Percentiles rank a stretch among this genome's conserved stretches.
Conservation (phyloP, 1,140 invertebrate genomes). For the Nasonia longicornis region DNA sequence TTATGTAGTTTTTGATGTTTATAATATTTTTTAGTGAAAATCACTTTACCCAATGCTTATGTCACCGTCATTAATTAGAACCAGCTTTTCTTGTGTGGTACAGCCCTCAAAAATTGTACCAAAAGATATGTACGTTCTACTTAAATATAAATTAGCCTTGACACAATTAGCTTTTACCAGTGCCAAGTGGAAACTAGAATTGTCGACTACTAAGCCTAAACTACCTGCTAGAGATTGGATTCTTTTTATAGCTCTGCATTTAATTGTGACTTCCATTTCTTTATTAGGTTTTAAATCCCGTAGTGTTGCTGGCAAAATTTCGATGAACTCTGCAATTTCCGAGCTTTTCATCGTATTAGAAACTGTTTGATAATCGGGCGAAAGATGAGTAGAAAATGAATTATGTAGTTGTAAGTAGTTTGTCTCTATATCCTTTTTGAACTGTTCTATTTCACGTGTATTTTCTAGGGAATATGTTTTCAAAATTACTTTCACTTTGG, state of each 20-base stretch:
- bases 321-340: conserved; percentile 46
- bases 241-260: conserved; percentile 54
- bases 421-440: background rate
- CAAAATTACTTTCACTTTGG: conserved; percentile 52
- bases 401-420: background rate
- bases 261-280: conserved; percentile 55
- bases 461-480: background rate
- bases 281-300: conserved; percentile 51
- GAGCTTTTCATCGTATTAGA: background rate
- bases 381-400: background rate
- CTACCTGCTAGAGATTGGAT: conserved; percentile 55
- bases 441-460: background rate
- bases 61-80: conserved; percentile 65
- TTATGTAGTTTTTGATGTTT: conserved; percentile 9
- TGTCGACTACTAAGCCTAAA: conserved; percentile 48
- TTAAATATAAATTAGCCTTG: conserved; percentile 59
- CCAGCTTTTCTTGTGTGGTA: conserved; percentile 50
- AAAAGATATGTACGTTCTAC: conserved; percentile 58
- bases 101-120: conserved; percentile 58
- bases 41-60: conserved; percentile 57
- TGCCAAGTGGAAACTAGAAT: conserved; percentile 54
- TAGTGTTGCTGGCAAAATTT: conserved; percentile 52
- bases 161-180: conserved; percentile 59
- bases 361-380: background rate
- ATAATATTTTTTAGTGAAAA: background rate